These are phyloP conservation scores for Iselma pallidipennis DNA, from an alignment of 2,888 invertebrate genomes.

Conservation along the genomic window DNA sequence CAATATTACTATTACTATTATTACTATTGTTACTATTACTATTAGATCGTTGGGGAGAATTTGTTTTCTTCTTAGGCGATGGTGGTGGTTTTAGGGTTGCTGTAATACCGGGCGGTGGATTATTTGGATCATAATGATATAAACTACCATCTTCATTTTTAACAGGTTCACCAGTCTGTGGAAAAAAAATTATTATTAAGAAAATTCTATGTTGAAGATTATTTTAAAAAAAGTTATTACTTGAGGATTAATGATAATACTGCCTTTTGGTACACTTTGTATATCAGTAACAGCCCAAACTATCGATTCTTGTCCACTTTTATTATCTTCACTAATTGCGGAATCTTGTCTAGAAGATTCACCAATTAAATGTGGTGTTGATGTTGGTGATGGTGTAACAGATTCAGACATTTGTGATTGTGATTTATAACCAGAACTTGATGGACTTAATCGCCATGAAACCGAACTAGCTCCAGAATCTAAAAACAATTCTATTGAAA, in stretches of 20 bases:
- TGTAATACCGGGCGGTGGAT: conserved; percentile 61
- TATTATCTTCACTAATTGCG: conserved; percentile 34
- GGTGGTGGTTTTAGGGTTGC: conserved; percentile 33
- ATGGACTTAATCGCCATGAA: conserved; percentile 72
- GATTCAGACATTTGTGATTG: conserved; percentile 75
- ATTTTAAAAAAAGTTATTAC: conserved; percentile 46
- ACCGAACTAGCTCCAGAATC: conserved; percentile 64
- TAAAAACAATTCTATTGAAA: conserved; percentile 37
- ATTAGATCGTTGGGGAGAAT: conserved; percentile 14
- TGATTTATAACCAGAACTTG: conserved; percentile 77
- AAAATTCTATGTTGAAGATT: neutral
- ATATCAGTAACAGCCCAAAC: conserved; percentile 90
- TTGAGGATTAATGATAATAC: conserved; percentile 85
- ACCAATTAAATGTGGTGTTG: conserved; percentile 50
- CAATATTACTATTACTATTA: neutral
- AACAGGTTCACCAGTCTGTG: conserved; percentile 72
- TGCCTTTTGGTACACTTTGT: conserved; percentile 83
- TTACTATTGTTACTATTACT: conserved; percentile 17
- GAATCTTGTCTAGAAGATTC: conserved; percentile 42
- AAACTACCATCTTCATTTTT: conserved; percentile 76
- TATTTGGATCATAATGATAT: conserved; percentile 76
- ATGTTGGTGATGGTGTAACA: conserved; percentile 78
- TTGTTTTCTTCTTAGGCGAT: conserved; percentile 30
- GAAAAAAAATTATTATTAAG: conserved; percentile 24
- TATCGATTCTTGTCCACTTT: conserved; percentile 50